Percentiles rank a stretch among this genome's conserved stretches.
Evolutionary conservation across 2,888 invertebrate genomes (phyloP).

Genomic region (Ypsolopha sequella): DNA sequence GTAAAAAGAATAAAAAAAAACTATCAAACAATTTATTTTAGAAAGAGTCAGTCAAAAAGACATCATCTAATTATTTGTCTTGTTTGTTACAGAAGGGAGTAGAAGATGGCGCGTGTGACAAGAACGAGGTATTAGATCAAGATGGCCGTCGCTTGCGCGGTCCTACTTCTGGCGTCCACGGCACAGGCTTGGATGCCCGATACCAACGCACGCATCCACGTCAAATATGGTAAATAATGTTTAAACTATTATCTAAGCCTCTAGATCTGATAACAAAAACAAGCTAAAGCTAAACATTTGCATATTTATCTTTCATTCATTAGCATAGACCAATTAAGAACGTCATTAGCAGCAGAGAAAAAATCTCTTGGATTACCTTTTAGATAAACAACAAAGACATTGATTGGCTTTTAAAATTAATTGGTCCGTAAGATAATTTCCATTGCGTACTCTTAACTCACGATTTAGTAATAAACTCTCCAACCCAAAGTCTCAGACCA

Average conservation of each 20-base stretch:
- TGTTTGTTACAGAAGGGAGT: conserved; percentile 41
- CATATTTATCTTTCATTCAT: neutral
- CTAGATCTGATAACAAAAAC: neutral
- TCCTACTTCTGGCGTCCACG: conserved; percentile 66
- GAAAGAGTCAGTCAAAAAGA: too few species aligned
- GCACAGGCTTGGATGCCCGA: conserved; percentile 81
- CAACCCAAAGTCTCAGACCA: too few species aligned
- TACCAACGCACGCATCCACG: conserved; percentile 75
- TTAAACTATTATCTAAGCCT: neutral
- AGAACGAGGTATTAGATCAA: conserved; percentile 47
- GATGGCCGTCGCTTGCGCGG: conserved; percentile 67
- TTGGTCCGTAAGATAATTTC: conserved; percentile 7
- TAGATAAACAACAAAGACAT: conserved; percentile 3
- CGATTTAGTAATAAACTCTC: conserved; percentile 1
- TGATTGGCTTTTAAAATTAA: conserved; percentile 8
- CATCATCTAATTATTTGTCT: neutral
- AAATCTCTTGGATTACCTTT: neutral
- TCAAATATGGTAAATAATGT: conserved; percentile 70
- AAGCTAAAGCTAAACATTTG: neutral
- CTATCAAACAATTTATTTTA: too few species aligned
- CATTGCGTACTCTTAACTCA: neutral
- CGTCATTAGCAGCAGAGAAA: conserved; percentile 4
- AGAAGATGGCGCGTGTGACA: conserved; percentile 52
- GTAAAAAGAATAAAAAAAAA: too few species aligned
- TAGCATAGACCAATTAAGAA: neutral